A percentile compares a stretch with the other conserved stretches of the same genome.
These are phyloP conservation scores for Dicroscelio sp. DNA, from an alignment of 2,888 invertebrate species.

Conservation along the genomic window DNA sequence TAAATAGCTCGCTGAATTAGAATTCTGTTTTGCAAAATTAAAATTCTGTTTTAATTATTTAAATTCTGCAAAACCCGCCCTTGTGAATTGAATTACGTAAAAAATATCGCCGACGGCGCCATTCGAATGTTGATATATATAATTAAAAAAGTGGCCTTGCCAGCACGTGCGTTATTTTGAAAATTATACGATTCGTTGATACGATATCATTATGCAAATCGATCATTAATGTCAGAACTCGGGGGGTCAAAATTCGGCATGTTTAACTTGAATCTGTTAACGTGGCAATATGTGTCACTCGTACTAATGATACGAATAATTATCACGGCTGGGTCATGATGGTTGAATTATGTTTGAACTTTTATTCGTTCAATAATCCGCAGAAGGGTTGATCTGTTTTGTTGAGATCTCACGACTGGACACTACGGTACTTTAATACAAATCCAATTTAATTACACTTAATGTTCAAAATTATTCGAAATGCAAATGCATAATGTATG, in stretches of 20 bases:
- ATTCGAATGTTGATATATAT: slow-evolving; percentile 1
- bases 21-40: too few species aligned
- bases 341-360: background rate
- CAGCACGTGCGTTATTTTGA: background rate
- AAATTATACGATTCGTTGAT: slow-evolving; percentile 18
- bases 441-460: background rate
- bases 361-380: background rate
- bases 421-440: background rate
- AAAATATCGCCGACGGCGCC: background rate
- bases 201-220: slow-evolving; percentile 24
- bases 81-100: too few species aligned
- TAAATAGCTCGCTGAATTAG: too few species aligned
- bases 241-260: background rate
- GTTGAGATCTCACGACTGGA: background rate
- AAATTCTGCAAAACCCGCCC: too few species aligned
- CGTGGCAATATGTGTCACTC: background rate
- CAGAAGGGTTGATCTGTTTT: background rate
- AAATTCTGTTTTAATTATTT: too few species aligned
- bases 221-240: slow-evolving; percentile 18
- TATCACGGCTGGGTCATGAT: background rate
- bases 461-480: background rate
- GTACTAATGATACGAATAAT: slow-evolving; percentile 15
- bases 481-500: background rate
- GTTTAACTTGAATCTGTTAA: slow-evolving; percentile 18
- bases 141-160: slow-evolving; percentile 16